phyloP scores from a whole-genome alignment of 30 jellyfish, hydroid and myxozoan genomes.

The Hydractinia symbiolongicarpus region DNA sequence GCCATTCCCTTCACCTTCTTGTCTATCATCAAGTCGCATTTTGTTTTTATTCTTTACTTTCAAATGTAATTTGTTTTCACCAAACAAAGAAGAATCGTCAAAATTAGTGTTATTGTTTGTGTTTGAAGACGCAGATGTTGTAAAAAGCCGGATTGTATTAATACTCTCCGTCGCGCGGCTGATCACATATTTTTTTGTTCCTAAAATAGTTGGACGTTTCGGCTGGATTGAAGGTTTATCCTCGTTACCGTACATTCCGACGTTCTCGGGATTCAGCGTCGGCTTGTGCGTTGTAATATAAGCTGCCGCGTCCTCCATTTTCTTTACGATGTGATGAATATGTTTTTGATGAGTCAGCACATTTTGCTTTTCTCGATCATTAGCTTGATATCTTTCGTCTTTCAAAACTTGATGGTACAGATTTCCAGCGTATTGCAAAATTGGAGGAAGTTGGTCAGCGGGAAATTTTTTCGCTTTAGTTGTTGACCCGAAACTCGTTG shows the following conservation, averaged over 20 bases:
- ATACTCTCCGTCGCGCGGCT: too few relatives aligned
- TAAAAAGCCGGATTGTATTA: too few relatives aligned
- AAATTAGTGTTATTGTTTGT: too few relatives aligned
- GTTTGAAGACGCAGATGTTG: too few relatives aligned
- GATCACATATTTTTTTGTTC: slow-evolving; percentile 24
- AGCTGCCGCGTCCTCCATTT: background rate
- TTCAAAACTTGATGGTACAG: background rate
- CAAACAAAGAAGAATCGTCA: too few relatives aligned
- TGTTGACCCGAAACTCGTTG: background rate
- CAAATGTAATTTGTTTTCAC: too few relatives aligned
- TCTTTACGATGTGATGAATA: slow-evolving; percentile 1
- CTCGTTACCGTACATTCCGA: slow-evolving; percentile 14
- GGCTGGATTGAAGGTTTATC: background rate
- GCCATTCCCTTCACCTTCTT: too few relatives aligned
- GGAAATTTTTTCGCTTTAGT: background rate
- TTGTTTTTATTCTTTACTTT: too few relatives aligned
- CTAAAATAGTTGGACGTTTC: slow-evolving; percentile 19
- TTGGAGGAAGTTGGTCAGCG: background rate
- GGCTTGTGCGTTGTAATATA: slow-evolving; percentile 1
- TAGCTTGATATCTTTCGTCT: background rate
- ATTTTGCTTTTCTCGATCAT: slow-evolving; percentile 13
- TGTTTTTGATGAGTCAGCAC: slow-evolving; percentile 16
- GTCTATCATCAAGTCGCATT: too few relatives aligned
- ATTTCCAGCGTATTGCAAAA: background rate
- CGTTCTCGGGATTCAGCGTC: slow-evolving; percentile 21